Evolutionary conservation across 2,113 vertebrate species (phyloP).

Genomic region (Oncorhynchus masou): DNA sequence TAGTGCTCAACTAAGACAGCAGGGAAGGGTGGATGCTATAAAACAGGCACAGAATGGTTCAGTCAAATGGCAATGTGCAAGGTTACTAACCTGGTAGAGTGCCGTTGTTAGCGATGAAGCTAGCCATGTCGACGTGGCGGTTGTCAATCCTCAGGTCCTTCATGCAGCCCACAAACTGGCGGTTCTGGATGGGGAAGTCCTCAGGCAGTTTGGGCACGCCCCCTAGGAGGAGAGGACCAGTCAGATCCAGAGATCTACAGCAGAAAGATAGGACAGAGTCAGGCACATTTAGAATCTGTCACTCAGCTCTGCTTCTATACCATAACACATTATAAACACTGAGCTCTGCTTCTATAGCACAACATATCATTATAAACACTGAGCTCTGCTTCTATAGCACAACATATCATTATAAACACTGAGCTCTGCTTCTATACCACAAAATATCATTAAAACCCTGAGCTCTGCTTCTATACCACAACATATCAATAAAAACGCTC

Average conservation of each 20-base stretch:
- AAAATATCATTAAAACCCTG: background rate
- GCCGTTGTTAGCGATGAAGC: slow-evolving; percentile 94
- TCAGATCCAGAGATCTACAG: slow-evolving; percentile 89
- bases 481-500: slow-evolving; percentile 12
- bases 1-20: background rate
- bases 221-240: slow-evolving; percentile 87
- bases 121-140: slow-evolving; percentile 85
- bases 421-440: background rate
- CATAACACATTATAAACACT: slow-evolving; percentile 1
- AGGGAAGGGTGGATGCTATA: background rate
- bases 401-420: no score
- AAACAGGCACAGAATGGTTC: background rate
- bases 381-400: no score
- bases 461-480: background rate
- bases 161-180: slow-evolving; percentile 92
- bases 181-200: slow-evolving; percentile 84
- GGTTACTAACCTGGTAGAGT: slow-evolving; percentile 80
- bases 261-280: slow-evolving; percentile 12
- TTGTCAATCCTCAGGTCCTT: slow-evolving; percentile 86
- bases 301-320: no score
- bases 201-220: slow-evolving; percentile 89
- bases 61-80: background rate
- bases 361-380: no score
- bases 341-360: no score
- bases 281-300: background rate